Base-by-base conservation (phyloP, 1,140 invertebrate genomes). In the Micrasema minimum region DNA sequence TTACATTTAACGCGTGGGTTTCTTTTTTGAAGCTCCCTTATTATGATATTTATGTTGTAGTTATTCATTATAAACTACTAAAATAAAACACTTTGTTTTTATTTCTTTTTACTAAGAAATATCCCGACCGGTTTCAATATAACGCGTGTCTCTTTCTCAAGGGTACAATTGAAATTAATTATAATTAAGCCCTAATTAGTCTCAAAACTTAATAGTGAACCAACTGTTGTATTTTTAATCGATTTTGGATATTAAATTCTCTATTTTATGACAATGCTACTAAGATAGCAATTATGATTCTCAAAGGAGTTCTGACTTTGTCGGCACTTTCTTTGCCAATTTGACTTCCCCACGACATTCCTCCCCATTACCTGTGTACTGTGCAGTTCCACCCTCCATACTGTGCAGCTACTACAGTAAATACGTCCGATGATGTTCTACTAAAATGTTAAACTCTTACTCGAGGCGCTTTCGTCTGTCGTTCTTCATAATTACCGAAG, bases 291-390 rank as follows among this genome's bases (percentile, higher is more conserved):
- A 64, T 64, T 64, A 64, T 45, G 45, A 64, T 26, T 22, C n/a
- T 64, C 59, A 64, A 64, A 64, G 59, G 41, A 64, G 45, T 64
- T 64, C 59, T 64, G 12, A 38, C 43, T 64, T 64, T 64, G 59
- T 64, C 59, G 43, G 26, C 45, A 38, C 22, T 46, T 64, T 64
- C 59, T 64, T 46, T 46, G 59, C 22, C 22, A 64, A 64, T 64
- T 46, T 48, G 26, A 26, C 59, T 64, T 64, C 26, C n/a, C 20
- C 59, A 20, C 59, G 59, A 64, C 59, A 14, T 48, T 46, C 59
- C 14, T 9, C 43, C 12, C 38, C 59, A n/a, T 4, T 31, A 46
- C 43, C 41, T 46, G 41, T 46, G 43, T 22, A 48, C 26, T 7
- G 2, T 7, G 2, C 26, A 2, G 3, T 31, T 4, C 26, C 7